Conservation (phyloP, 2,797 vertebrate species). For the Gymnocypris eckloni region DNA sequence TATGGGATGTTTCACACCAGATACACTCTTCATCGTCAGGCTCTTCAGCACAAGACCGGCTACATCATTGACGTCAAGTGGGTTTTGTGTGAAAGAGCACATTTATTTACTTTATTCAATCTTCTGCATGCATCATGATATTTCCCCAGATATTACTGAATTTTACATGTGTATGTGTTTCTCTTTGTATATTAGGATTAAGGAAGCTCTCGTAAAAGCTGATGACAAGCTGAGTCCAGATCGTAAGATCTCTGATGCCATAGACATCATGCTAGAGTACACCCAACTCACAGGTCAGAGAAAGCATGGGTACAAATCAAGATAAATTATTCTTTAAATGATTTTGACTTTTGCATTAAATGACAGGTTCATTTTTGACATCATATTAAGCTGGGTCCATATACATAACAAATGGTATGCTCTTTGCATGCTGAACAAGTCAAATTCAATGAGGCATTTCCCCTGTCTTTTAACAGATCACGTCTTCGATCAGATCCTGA, state of each 20-base stretch:
- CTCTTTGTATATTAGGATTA: constrained; percentile 4
- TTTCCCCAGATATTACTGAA: neutral
- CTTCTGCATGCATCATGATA: neutral
- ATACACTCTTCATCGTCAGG: constrained; percentile 26
- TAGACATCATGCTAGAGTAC: neutral
- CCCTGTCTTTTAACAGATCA: neutral
- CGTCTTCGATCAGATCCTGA: constrained; percentile 20
- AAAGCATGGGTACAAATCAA: neutral
- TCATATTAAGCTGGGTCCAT: too few relatives aligned
- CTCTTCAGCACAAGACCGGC: neutral
- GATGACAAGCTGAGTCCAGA: neutral
- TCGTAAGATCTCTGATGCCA: neutral
- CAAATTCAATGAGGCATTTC: neutral
- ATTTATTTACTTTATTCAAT: neutral
- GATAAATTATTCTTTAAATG: neutral
- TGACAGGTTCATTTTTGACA: rapidly evolving
- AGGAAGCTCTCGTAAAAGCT: constrained; percentile 10
- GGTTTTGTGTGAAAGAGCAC: neutral
- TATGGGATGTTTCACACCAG: constrained; percentile 23
- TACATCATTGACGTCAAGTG: constrained; percentile 22
- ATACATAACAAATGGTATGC: neutral
- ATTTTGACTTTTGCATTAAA: neutral
- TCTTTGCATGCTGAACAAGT: neutral
- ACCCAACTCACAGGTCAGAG: constrained; percentile 39
- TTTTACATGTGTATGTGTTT: neutral